Evolutionary conservation across 2,797 vertebrate genomes (phyloP).

Genomic region (Onychomys torridus): DNA sequence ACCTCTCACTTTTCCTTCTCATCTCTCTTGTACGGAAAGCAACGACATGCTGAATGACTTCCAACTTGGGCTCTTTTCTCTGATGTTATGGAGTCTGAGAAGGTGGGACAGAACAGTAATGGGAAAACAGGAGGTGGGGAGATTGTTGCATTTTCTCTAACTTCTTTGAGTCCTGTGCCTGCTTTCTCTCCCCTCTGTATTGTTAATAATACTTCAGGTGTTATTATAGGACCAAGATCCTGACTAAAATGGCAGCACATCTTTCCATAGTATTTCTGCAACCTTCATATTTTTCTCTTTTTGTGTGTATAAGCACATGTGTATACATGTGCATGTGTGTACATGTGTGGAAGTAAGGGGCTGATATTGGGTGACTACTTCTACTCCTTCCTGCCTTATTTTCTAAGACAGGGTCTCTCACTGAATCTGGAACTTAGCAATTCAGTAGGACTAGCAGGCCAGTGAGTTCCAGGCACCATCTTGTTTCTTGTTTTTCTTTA

Average conservation of each 20-base stretch:
- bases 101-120: neutral
- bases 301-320: neutral
- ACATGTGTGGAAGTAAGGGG: neutral
- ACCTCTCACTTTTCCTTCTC: conserved; percentile 46
- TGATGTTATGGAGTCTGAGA: conserved; percentile 12
- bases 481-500: neutral
- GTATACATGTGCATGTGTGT: neutral
- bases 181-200: conserved; percentile 41
- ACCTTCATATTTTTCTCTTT: neutral
- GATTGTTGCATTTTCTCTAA: neutral
- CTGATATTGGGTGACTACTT: neutral
- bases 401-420: neutral
- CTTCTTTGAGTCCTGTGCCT: conserved; percentile 8
- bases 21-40: conserved; percentile 25
- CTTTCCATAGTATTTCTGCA: neutral
- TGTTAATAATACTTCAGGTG: conserved; percentile 30
- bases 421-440: neutral
- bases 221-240: neutral
- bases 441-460: neutral
- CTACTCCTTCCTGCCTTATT: neutral
- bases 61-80: conserved; percentile 32
- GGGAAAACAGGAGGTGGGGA: neutral
- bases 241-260: neutral
- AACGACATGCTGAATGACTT: neutral
- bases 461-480: neutral